Evolutionary conservation across 2,888 invertebrate species (phyloP), one percentile per base, ranked within the genome.

Genomic region (Stegophylla sp.): DNA sequence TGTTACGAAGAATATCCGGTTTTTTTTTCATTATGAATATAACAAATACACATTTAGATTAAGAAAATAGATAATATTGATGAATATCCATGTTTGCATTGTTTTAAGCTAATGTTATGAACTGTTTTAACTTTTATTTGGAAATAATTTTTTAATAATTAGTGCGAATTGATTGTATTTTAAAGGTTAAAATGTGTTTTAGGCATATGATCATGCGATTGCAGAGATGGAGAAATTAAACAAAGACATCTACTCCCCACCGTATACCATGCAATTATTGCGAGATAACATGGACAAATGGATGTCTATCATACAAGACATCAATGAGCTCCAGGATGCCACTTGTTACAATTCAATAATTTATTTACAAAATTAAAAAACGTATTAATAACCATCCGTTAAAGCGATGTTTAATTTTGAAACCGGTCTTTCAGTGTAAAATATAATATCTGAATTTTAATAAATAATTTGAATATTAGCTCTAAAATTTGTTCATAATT

Each of bases 141-240:
- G 3, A 51, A 66, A 51, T 41, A 15, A 43, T 67, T 41, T n/a
- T 67, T n/a, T n/a, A n/a, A n/a, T n/a, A n/a, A n/a, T 41, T n/a
- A 4, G n/a, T 67, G n/a, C n/a, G n/a, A n/a, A n/a, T n/a, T n/a
- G n/a, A n/a, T 85, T 84, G 84, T 66, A 20, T 71, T 56, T 26
- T 56, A 43, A 53, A n/a, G 12, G 0, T 26, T 12, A 41, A 20
- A 9, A 0, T 43, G 20, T 41, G 26, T 85, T 86, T 13, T 88
- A 98, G 98, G 98, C 99, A 85, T 99, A 99, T 91, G 99, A 99
- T 90, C 98, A 98, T 88, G 99, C 98, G 89, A 99, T 99, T 90
- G 98, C 98, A 86, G 97, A 98, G 90, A 91, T 99, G 90, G 98
- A 99, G 91, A 97, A 98, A 87, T 90, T 99, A 88, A 98, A 98